Evolutionary conservation across 2,888 invertebrate genomes (phyloP).

Genomic region (Brenthis hecate): DNA sequence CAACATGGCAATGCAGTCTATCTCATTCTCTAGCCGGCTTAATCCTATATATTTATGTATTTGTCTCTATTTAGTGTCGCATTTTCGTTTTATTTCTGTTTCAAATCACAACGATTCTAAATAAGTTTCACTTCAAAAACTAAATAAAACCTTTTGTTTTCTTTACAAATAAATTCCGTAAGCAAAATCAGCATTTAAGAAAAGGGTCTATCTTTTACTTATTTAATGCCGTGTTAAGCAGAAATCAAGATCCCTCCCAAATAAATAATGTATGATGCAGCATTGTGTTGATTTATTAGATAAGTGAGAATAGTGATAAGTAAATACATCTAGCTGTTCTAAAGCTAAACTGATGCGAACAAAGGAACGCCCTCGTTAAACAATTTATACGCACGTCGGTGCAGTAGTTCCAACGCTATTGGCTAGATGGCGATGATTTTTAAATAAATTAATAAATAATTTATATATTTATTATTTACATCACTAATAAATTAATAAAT

Average conservation of each 20-base stretch:
- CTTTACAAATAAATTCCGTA: slow-evolving; percentile 1
- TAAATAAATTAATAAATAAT: slow-evolving; percentile 1
- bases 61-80: no score
- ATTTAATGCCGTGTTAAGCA: slow-evolving; percentile 19
- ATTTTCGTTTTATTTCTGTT: no score
- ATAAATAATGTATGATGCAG: slow-evolving; percentile 39
- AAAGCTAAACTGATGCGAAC: slow-evolving; percentile 52
- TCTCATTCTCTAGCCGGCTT: no score
- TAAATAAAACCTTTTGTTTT: neutral
- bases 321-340: slow-evolving; percentile 62
- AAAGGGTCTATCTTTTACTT: slow-evolving; percentile 19
- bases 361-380: slow-evolving; percentile 11
- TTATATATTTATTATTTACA: neutral
- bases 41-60: no score
- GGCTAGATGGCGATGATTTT: slow-evolving; percentile 34
- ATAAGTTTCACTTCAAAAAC: neutral
- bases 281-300: slow-evolving; percentile 28
- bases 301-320: slow-evolving; percentile 27
- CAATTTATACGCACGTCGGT: slow-evolving; percentile 26
- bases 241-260: slow-evolving; percentile 28
- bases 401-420: slow-evolving; percentile 33
- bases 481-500: neutral
- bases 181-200: slow-evolving; percentile 7
- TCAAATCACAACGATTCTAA: no score
- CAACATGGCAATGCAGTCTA: no score